Base-by-base conservation (phyloP, 2,797 vertebrate genomes). In the Sebastes itinus region DNA sequence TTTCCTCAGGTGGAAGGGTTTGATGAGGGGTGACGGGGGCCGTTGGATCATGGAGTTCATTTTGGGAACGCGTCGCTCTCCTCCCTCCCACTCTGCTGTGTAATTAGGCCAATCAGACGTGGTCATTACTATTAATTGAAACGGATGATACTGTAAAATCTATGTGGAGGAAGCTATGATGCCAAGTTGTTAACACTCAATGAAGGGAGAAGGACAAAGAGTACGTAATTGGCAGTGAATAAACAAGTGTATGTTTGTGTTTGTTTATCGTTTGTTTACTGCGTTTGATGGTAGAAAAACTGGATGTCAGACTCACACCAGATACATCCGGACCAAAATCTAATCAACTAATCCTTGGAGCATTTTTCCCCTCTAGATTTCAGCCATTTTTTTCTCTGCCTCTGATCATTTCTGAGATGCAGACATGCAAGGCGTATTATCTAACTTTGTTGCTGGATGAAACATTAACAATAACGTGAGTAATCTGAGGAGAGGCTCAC, bases 111-210 rank as follows among this genome's bases (percentile, higher is more conserved):
- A 84, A 73, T 89, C 69, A 74, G 70, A 83, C 25, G 2, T 22
- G 77, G 77, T 61, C 52, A 74, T 85, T 82, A 80, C 7, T 61
- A 73, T 54, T 72, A 83, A 89, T 75, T 85, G 30, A 83, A 82
- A 83, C 65, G 28, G 81, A 85, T 87, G 80, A 80, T 18, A 67
- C 10, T 42, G 65, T 81, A 59, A 84, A 73, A 75, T 38, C 27
- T 2, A 3, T 20, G 46, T 68, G 27, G 38, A 79, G 58, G 49
- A 67, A 59, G 63, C 71, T 59, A 25, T 49, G 33, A 63, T 59
- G 72, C 60, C 30, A 69, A 35, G 60, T 64, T 66, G 54, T 71
- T 69, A 54, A 66, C 11, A 38, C 25, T 35, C 52, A 23, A 18
- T 5, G 1, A 68, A 59, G 23, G 30, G 11, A 65, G 63, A 78